Evolutionary conservation across 2,113 vertebrate genomes (phyloP), one percentile per base, ranked within the genome.

Genomic region (Poeciliopsis retropinna): DNA sequence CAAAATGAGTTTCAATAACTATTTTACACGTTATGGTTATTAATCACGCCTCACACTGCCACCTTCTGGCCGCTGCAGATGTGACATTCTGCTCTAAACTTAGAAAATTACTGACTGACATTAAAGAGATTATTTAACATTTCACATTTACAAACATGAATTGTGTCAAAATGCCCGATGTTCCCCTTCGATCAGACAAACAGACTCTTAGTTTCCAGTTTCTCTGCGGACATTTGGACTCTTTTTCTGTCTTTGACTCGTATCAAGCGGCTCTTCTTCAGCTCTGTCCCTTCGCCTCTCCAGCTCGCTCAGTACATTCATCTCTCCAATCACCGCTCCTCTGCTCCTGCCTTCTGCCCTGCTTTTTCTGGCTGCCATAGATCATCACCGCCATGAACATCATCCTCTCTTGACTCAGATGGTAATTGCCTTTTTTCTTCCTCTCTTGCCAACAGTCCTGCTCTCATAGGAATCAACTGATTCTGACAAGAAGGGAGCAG

Each of bases 301-400:
- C 63, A 12, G 19, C 32, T n/a, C 31, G 9, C 63, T 31, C 4
- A 22, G 17, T 34, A 64, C 37, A 32, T 64, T 37, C 63, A n/a
- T 34, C 63, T 64, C 28, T 64, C 6, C 62, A 31, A 19, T 64
- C 62, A 30, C 30, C 7, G 62, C 31, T 34, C 31, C 63, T 11
- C 30, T 17, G 62, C 31, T 34, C 31, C 63, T 11, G 12, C 11
- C 63, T 64, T 37, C 63, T 37, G 34, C 32, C 63, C 31, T 22
- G 31, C 31, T 64, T 64, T 64, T 37, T 37, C 63, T n/a, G 25
- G 63, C 31, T 37, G 63, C 63, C 63, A 64, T 64, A 29, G 62
- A 64, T 64, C 62, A 64, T 64, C 62, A 64, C 30, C 32, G 62
- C 62, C 62, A 19, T 19, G 6, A 64, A 14, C 17, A 64, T 37